Evolutionary conservation across 2,797 vertebrate species (phyloP).

Genomic region (Discoglossus pictus): DNA sequence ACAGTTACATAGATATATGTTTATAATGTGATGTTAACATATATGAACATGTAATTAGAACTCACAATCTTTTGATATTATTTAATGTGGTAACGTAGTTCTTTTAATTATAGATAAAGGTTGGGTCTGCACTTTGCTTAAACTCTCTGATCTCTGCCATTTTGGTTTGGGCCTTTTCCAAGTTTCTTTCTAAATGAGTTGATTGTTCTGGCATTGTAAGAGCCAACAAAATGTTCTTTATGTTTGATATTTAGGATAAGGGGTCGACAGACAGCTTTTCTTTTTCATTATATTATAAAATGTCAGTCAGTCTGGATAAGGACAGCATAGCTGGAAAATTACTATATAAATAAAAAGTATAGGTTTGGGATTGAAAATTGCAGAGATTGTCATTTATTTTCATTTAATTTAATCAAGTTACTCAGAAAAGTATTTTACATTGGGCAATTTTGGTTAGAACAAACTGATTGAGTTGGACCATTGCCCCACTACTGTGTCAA

Average conservation of each 20-base stretch:
- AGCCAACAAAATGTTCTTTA: conserved; percentile 39
- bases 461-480: no score
- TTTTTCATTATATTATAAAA: conserved; percentile 21
- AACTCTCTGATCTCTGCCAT: conserved; percentile 28
- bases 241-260: conserved; percentile 37
- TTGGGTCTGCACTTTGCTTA: conserved; percentile 35
- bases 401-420: no score
- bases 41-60: conserved; percentile 30
- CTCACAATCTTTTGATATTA: conserved; percentile 11
- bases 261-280: conserved; percentile 16
- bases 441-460: no score
- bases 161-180: conserved; percentile 43
- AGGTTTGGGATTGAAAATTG: no score
- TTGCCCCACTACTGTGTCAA: no score
- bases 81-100: conserved; percentile 33
- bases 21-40: conserved; percentile 10
- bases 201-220: conserved; percentile 36
- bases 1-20: conserved; percentile 20
- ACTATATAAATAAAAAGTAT: not conserved
- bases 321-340: not conserved
- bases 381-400: no score
- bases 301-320: conserved; percentile 14
- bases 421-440: no score
- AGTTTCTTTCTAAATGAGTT: conserved; percentile 21
- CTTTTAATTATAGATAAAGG: conserved; percentile 39